These are phyloP conservation scores for Drosophila melanica DNA, from an alignment of 1,140 invertebrate species.

Conservation along the genomic window DNA sequence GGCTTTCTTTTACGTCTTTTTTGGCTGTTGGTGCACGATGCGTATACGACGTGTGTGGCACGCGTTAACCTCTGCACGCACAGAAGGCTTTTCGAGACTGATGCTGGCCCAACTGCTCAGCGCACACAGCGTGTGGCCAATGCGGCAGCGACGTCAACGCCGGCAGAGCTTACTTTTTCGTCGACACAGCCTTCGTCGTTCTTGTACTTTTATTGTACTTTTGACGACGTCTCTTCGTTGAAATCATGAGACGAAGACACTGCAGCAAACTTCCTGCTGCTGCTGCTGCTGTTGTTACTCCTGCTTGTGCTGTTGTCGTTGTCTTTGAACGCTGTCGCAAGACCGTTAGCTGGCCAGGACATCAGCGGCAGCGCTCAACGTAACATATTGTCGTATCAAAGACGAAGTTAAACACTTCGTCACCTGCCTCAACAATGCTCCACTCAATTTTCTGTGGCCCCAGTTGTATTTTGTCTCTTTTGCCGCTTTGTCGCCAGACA, in stretches of 20 bases:
- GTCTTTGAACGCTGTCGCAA: neutral
- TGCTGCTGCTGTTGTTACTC: constrained; percentile 29
- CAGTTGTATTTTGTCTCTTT: constrained; percentile 41
- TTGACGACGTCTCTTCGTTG: constrained; percentile 7
- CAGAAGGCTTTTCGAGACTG: constrained; percentile 78
- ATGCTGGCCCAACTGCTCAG: constrained; percentile 48
- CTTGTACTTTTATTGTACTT: constrained; percentile 1
- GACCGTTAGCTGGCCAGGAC: constrained; percentile 8
- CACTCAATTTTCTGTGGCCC: constrained; percentile 20
- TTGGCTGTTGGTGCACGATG: constrained; percentile 39
- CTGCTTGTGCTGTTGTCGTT: neutral
- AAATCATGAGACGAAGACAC: constrained; percentile 52
- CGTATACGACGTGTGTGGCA: constrained; percentile 71
- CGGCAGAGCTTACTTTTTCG: constrained; percentile 44
- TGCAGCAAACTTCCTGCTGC: constrained; percentile 6
- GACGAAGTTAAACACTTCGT: constrained; percentile 76
- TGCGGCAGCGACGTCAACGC: constrained; percentile 31
- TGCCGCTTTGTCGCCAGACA: constrained; percentile 65
- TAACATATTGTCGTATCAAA: constrained; percentile 82
- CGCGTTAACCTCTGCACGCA: constrained; percentile 79
- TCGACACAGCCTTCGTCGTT: constrained; percentile 27
- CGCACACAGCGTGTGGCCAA: constrained; percentile 43
- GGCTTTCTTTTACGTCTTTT: constrained; percentile 68
- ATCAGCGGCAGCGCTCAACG: constrained; percentile 38
- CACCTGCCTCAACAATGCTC: constrained; percentile 47